These are phyloP conservation scores for Actinia tenebrosa DNA, from an alignment of 64 coral and sea anemone species.

Conservation along the genomic window DNA sequence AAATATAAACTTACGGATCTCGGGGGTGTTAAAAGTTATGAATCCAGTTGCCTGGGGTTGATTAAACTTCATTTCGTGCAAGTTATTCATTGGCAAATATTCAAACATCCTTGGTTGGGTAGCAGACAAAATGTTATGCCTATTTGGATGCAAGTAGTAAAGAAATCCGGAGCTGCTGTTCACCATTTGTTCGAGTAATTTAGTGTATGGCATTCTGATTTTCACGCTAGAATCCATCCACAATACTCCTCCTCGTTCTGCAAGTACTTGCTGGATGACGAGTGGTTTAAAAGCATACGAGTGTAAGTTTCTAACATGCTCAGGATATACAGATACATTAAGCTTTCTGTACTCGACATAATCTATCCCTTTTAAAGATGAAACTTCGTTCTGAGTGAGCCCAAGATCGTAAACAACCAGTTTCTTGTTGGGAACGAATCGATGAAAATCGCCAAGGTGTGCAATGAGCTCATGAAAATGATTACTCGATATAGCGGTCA, in stretches of 20 bases:
- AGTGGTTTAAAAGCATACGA: constrained; percentile 57
- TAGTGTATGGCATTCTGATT: neutral
- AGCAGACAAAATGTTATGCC: constrained; percentile 6
- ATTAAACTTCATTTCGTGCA: neutral
- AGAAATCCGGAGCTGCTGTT: constrained; percentile 11
- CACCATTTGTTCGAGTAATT: constrained; percentile 38
- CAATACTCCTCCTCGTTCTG: constrained; percentile 38
- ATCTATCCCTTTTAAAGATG: neutral
- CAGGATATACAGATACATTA: constrained; percentile 36
- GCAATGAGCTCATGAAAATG: constrained; percentile 41
- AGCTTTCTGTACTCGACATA: constrained; percentile 52
- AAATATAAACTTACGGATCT: constrained; percentile 25
- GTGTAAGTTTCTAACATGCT: constrained; percentile 32
- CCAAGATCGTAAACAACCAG: constrained; percentile 54
- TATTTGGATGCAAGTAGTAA: neutral
- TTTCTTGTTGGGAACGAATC: constrained; percentile 13
- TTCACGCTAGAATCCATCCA: constrained; percentile 42
- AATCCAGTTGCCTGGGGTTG: constrained; percentile 15
- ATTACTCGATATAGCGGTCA: constrained; percentile 44
- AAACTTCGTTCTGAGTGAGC: neutral
- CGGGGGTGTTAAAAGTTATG: constrained; percentile 41
- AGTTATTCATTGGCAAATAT: constrained; percentile 48
- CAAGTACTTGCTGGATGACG: constrained; percentile 30
- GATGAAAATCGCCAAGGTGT: constrained; percentile 2
- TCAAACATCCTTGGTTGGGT: constrained; percentile 37